phyloP scores from a whole-genome alignment of 2,113 vertebrate species.

The Mastomys coucha region DNA sequence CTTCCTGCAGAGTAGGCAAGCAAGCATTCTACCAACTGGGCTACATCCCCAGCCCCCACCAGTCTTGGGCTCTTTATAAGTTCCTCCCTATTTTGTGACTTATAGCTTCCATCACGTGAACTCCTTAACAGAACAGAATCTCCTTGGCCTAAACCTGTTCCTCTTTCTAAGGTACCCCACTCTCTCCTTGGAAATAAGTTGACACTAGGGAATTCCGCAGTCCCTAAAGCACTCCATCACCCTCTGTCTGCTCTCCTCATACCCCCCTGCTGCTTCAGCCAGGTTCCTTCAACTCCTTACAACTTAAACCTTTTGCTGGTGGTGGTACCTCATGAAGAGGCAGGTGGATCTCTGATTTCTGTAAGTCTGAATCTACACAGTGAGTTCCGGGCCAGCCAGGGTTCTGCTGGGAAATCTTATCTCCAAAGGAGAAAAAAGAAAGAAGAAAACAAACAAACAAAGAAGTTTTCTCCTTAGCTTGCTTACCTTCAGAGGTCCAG shows the following conservation, averaged over 20 bases:
- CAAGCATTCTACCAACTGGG: not conserved
- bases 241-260: not conserved
- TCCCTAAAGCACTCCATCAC: not conserved
- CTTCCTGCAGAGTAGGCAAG: not conserved
- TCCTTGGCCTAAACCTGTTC: not conserved
- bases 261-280: not conserved
- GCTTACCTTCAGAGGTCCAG: not conserved
- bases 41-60: accelerated
- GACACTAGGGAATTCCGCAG: not conserved
- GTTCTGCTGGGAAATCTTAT: not conserved
- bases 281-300: not conserved
- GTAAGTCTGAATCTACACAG: not conserved
- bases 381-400: not conserved
- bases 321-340: not conserved
- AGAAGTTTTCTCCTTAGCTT: not conserved
- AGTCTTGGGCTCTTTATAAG: not conserved
- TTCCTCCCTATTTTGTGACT: not conserved
- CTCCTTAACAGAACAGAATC: not conserved
- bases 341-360: not conserved
- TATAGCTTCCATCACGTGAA: not conserved
- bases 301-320: not conserved
- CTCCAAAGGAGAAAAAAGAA: not conserved
- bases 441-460: too few relatives aligned
- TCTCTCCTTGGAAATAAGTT: not conserved
- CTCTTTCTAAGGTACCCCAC: not conserved